A percentile compares a stretch with the other conserved stretches of the same genome.
These are phyloP conservation scores for Holothuria leucospilota DNA, from an alignment of 53 echinoderm and acorn worm species.

Conservation along the genomic window DNA sequence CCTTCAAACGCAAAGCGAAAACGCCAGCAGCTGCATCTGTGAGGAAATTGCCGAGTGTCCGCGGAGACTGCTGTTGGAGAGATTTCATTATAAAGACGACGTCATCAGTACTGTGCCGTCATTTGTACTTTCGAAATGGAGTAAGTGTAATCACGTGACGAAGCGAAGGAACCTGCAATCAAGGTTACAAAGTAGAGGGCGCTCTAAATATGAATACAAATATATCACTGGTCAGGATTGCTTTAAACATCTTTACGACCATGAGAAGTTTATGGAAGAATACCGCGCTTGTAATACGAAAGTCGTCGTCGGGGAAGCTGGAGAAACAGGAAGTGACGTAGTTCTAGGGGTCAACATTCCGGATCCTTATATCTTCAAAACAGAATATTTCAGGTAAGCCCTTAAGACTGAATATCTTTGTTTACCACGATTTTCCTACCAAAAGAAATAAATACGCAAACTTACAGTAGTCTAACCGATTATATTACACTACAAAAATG, in stretches of 20 bases:
- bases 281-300: conserved; percentile 61
- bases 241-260: neutral
- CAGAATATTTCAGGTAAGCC: conserved; percentile 66
- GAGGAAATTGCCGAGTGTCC: neutral
- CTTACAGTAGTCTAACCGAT: no score
- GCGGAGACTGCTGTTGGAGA: neutral
- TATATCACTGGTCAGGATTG: neutral
- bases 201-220: neutral
- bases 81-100: conserved; percentile 34
- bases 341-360: conserved; percentile 73
- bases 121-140: conserved; percentile 28
- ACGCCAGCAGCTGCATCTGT: neutral
- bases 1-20: neutral
- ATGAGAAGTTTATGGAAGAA: conserved; percentile 56
- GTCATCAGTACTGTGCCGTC: conserved; percentile 17
- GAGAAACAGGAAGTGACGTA: conserved; percentile 54
- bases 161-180: no score
- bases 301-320: conserved; percentile 56
- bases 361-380: conserved; percentile 73
- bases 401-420: no score
- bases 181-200: no score
- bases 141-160: neutral
- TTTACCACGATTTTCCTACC: no score
- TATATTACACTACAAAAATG: no score
- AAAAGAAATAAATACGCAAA: no score